Evolutionary conservation across 2,113 vertebrate genomes (phyloP).

Genomic region (Carassius gibelio): DNA sequence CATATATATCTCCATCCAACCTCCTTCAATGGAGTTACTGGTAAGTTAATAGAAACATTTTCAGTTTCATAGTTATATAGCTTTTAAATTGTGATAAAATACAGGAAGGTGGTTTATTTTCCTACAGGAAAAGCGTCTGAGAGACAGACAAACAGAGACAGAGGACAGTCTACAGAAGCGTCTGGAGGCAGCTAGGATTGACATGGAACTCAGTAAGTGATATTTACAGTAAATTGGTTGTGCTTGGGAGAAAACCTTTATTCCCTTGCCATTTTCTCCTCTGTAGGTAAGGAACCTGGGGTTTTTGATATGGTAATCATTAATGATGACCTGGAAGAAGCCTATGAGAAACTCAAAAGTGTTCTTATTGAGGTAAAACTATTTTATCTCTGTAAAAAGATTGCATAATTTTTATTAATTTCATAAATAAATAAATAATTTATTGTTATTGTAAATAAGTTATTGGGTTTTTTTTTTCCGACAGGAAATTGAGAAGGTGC

Average conservation of each 20-base stretch:
- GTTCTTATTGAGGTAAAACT: slow-evolving; percentile 83
- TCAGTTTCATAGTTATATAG: background rate
- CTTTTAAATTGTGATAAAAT: background rate
- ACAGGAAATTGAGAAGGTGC: slow-evolving; percentile 76
- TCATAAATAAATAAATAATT: background rate
- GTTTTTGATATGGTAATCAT: slow-evolving; percentile 90
- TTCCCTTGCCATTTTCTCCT: slow-evolving; percentile 12
- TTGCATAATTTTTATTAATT: slow-evolving; percentile 1
- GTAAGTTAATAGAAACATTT: slow-evolving; percentile 69
- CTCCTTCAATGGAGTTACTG: slow-evolving; percentile 87
- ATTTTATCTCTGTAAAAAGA: background rate
- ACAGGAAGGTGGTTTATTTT: background rate
- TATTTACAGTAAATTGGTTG: background rate
- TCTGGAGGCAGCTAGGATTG: slow-evolving; percentile 78
- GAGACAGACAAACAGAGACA: slow-evolving; percentile 87
- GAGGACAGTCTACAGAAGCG: slow-evolving; percentile 89
- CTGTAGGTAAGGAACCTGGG: slow-evolving; percentile 86
- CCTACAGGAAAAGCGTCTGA: slow-evolving; percentile 85
- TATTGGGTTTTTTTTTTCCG: background rate
- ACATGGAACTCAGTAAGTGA: slow-evolving; percentile 91
- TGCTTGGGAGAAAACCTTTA: background rate
- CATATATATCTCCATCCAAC: slow-evolving; percentile 92
- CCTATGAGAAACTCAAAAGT: slow-evolving; percentile 83
- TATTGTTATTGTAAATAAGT: background rate
- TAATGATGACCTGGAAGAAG: slow-evolving; percentile 87